Base-by-base conservation (phyloP, 2,888 invertebrate genomes). In the Agrotis segetum region DNA sequence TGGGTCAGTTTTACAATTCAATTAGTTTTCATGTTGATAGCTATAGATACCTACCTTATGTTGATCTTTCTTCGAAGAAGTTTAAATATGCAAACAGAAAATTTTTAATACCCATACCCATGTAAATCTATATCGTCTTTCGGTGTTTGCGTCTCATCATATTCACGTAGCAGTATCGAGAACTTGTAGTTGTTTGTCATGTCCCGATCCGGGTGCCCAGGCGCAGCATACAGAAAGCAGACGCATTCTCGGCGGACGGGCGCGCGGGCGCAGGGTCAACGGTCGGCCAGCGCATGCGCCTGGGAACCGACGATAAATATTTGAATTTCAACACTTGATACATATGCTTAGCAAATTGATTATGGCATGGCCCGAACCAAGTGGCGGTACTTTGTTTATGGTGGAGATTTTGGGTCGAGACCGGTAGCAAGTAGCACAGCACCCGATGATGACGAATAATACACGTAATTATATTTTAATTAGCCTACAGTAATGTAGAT, bases 261-360 rank as follows among this genome's bases (percentile, higher is more conserved):
- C 87, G 87, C 88, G 88, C 91, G 88, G 88, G 89, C 90, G 86
- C 90, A 94, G 94, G 95, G 96, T 96, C 96, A 96, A 96, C 92
- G 96, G 94, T 95, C 96, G 95, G 85, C 87, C 88, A 88, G 92
- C 88, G 89, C 92, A 89, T 91, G 89, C 92, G 93, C 92, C 90
- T 96, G 96, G 93, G 96, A 95, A 95, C 94, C 89, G 79, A 92
- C 93, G 92, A 95, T 96, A 95, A 95, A 96, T 95, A 95, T 95
- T 96, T 95, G 93, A 94, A 95, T 95, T 95, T 95, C 94, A 95
- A 95, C 95, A 95, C 95, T 94, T 94, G 92, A 95, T 94, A 93
- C 95, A 95, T 93, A 94, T 93, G 94, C 93, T 94, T 93, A 94
- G 95, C 94, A 93, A 95, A 95, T 95, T 93, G 93, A 92, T 93